Conservation (phyloP, 2,797 vertebrate genomes). For the Peromyscus attwateri region DNA sequence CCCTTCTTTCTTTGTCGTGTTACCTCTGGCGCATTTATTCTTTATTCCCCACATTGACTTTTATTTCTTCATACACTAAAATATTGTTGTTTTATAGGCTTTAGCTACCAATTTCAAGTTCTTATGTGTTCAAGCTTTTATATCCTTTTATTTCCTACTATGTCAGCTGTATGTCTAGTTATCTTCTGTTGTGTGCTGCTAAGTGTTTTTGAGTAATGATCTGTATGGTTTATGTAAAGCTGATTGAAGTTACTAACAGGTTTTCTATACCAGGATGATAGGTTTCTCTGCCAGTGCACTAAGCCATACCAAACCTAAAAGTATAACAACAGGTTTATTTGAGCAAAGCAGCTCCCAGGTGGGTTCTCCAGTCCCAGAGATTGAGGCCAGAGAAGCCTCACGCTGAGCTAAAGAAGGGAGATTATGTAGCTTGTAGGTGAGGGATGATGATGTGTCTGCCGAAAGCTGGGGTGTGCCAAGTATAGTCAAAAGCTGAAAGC, state of each 20-base stretch:
- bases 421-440: no score
- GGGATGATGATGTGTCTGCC: no score
- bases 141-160: not conserved
- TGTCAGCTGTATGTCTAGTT: not conserved
- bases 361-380: no score
- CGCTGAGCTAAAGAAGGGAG: no score
- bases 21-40: not conserved
- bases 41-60: not conserved
- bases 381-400: no score
- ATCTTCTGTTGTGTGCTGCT: constrained; percentile 25
- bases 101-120: not conserved
- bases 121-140: not conserved
- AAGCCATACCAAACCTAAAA: no score
- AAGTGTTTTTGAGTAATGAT: not conserved
- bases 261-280: no score
- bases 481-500: no score
- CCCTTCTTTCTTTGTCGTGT: not conserved
- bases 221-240: not conserved
- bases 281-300: no score
- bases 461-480: no score
- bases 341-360: no score
- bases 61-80: constrained; percentile 26
- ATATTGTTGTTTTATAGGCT: constrained; percentile 1
- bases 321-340: no score
- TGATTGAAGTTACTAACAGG: not conserved